Evolutionary conservation across 2,888 invertebrate genomes (phyloP), one percentile per base, ranked within the genome.

Genomic region (Drosophila rubida): DNA sequence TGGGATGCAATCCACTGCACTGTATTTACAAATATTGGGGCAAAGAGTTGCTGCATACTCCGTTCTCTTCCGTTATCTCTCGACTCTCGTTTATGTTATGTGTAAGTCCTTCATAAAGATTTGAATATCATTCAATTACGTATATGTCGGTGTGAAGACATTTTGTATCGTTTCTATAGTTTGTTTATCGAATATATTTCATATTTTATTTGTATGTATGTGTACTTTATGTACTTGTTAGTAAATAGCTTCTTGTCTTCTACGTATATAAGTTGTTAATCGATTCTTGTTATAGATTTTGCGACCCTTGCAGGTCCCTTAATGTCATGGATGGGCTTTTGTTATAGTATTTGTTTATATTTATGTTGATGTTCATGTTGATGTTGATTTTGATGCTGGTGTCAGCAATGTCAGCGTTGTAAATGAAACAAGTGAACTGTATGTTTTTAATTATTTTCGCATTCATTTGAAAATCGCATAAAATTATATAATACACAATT

Each of bases 401-500:
- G 39, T 59, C 27, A 19, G 16, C 30, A n/a, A 46, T 55, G 32
- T 51, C 30, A 19, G 19, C 55, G 41, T 50, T 42, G 35, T 54
- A 79, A 88, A 55, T 73, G 57, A 80, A 69, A 78, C 66, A 67
- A 68, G 46, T 25, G 50, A 64, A 62, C 48, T 41, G 53, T 54
- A 35, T 16, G n/a, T 37, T 88, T 77, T 77, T 87, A 76, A 78
- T 76, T 63, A 58, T 80, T 76, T 78, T 80, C 71, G 58, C 73
- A 75, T 89, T 85, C 82, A 75, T 81, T 79, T 79, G 41, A 66
- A 83, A 87, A 81, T 87, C 84, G 78, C 84, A 83, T 85, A 81
- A 84, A 85, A 87, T 86, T 78, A 86, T 86, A 85, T 89, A 89
- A 87, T 86, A 86, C 85, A 86, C 89, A 86, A 87, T 73, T 87